phyloP scores from a whole-genome alignment of 37 sponge, comb jelly and placozoan genomes.

The Haliclona indistincta region DNA sequence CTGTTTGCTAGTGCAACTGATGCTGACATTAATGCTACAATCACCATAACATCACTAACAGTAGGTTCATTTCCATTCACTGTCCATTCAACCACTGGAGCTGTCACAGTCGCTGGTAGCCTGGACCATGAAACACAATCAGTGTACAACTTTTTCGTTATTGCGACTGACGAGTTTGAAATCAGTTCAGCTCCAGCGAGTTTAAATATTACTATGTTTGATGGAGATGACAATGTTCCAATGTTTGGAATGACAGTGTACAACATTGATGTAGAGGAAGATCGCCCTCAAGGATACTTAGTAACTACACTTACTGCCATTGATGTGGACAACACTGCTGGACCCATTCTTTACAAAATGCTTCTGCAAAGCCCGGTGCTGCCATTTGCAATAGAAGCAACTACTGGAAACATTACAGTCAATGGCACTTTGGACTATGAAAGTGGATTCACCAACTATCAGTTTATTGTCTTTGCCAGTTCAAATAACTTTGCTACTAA shows the following conservation, averaged over 20 bases:
- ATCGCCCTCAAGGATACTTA: conserved; percentile 28
- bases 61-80: conserved; percentile 15
- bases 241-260: conserved; percentile 28
- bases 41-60: conserved; percentile 21
- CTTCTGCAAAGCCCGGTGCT: not conserved
- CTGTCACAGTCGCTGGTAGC: conserved; percentile 39
- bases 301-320: conserved; percentile 23
- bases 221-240: conserved; percentile 50
- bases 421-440: conserved; percentile 61
- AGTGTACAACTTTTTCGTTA: conserved; percentile 1
- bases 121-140: conserved; percentile 19
- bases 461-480: conserved; percentile 20
- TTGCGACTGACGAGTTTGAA: conserved; percentile 12
- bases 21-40: conserved; percentile 35
- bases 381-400: conserved; percentile 40
- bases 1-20: conserved; percentile 32
- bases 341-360: conserved; percentile 1
- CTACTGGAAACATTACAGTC: conserved; percentile 60
- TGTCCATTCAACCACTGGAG: conserved; percentile 50
- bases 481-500: not conserved
- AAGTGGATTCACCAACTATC: conserved; percentile 1
- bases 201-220: conserved; percentile 20
- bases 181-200: conserved; percentile 22
- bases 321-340: conserved; percentile 28
- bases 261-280: conserved; percentile 27